Conservation (phyloP, 2,888 invertebrate species). For the Nebria brevicollis region DNA sequence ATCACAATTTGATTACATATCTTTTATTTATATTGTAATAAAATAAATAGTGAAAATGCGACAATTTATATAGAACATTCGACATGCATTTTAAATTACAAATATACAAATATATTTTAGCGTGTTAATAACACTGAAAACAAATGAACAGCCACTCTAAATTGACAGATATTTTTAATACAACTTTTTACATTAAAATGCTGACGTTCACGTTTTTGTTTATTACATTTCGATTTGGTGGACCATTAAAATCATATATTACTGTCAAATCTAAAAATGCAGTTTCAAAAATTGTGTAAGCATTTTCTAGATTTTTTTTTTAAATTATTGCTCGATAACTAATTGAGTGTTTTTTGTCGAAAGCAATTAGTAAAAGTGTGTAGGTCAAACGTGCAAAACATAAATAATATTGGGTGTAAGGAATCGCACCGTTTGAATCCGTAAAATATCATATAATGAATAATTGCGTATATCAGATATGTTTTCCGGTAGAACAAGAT, state of each 20-base stretch:
- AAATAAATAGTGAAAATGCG: background rate
- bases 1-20: background rate
- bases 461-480: background rate
- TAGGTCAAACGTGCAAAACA: background rate
- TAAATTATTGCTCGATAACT: background rate
- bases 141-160: background rate
- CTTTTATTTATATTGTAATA: background rate
- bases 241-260: background rate
- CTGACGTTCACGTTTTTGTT: background rate
- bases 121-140: background rate
- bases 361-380: background rate
- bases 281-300: background rate
- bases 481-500: slow-evolving; percentile 16
- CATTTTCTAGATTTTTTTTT: background rate
- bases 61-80: background rate
- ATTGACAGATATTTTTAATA: background rate
- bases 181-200: background rate
- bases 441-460: background rate
- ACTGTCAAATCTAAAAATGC: background rate
- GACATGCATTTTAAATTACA: background rate
- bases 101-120: background rate
- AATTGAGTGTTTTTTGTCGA: background rate
- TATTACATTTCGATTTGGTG: background rate
- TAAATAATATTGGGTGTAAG: background rate
- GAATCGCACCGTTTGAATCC: background rate